These are phyloP conservation scores for Leucoraja ocellata DNA, from an alignment of 2,797 vertebrate species.

Conservation along the genomic window DNA sequence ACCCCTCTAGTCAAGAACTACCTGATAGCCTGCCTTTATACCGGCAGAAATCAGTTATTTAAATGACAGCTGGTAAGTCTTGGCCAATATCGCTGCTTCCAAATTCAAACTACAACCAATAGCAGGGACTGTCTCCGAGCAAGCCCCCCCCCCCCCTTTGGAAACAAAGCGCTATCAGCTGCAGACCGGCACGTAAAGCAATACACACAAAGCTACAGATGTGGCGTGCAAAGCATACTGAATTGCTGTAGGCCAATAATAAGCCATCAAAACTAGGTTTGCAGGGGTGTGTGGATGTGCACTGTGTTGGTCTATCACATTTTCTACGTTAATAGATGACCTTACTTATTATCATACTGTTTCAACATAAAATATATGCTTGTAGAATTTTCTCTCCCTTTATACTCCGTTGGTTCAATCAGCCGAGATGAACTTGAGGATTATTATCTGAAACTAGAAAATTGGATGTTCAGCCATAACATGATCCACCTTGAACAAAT, in stretches of 20 bases:
- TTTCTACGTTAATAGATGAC: background rate
- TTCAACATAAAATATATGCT: background rate
- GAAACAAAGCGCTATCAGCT: too few species aligned
- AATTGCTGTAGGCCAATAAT: background rate
- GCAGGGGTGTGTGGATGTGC: background rate
- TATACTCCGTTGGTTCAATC: conserved; percentile 1
- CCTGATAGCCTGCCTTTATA: too few species aligned
- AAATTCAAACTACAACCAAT: too few species aligned
- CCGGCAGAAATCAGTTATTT: too few species aligned
- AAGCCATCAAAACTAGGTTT: background rate
- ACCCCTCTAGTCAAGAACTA: too few species aligned
- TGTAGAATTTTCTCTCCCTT: background rate
- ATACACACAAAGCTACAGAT: too few species aligned
- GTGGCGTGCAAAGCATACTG: background rate
- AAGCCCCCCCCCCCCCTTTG: too few species aligned
- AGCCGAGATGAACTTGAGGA: background rate
- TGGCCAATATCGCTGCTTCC: too few species aligned
- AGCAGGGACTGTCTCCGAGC: too few species aligned
- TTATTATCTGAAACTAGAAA: conserved; percentile 12
- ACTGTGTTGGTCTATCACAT: background rate
- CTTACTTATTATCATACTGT: background rate
- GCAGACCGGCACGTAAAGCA: too few species aligned
- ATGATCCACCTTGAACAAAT: conserved; percentile 10
- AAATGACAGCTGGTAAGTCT: too few species aligned
- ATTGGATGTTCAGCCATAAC: background rate